phyloP scores from a whole-genome alignment of 2,797 vertebrate species.

The Pseudochirops corinnae region DNA sequence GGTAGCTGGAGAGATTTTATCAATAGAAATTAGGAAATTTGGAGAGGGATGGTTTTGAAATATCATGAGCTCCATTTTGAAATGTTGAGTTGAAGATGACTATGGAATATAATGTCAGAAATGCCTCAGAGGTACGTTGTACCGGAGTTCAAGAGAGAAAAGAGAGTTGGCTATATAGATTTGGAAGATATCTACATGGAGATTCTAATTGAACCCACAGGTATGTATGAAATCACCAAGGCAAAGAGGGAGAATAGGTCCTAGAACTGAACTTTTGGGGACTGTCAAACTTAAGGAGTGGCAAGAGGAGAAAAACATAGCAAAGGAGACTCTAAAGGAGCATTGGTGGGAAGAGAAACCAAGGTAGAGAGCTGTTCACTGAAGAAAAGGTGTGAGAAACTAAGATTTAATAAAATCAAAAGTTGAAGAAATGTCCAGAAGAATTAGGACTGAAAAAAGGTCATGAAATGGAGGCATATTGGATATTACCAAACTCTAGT shows the following conservation, averaged over 20 bases:
- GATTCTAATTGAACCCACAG: background rate
- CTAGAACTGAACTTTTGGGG: background rate
- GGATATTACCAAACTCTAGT: constrained; percentile 20
- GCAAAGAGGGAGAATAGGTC: background rate
- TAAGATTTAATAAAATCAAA: background rate
- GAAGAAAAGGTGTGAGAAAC: background rate
- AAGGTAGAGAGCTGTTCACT: background rate
- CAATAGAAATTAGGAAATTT: background rate
- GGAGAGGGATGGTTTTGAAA: background rate
- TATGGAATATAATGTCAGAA: background rate
- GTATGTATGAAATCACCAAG: background rate
- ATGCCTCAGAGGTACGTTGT: background rate
- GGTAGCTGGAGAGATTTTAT: background rate
- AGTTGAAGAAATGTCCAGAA: background rate
- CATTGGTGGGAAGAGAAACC: background rate
- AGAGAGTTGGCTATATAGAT: background rate
- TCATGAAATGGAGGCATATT: constrained; percentile 26
- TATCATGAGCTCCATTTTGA: background rate
- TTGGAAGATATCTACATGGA: background rate
- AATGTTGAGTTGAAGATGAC: background rate
- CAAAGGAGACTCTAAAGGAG: background rate
- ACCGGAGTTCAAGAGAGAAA: background rate
- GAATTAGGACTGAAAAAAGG: background rate
- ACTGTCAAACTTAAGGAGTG: background rate
- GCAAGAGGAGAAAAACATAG: background rate